Conservation (phyloP, 37 sponge, comb jelly and placozoan species). For the Ephydatia muelleri region DNA sequence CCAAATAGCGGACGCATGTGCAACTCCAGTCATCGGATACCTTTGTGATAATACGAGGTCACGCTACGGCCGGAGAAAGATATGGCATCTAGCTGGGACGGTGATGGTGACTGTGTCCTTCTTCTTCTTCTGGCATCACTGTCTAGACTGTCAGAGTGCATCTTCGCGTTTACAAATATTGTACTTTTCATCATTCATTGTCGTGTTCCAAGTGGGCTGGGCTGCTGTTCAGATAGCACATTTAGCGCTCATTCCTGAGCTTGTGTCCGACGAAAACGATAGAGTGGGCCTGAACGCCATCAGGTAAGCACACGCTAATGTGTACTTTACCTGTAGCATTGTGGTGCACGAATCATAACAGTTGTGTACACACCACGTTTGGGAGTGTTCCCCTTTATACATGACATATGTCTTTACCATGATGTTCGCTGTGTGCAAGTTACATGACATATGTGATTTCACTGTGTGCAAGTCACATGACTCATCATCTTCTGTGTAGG, state of each 20-base stretch:
- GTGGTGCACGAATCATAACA: too few relatives aligned
- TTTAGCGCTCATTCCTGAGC: constrained; percentile 92
- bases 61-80: constrained; percentile 88
- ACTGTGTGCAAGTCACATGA: too few relatives aligned
- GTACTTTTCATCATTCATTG: constrained; percentile 79
- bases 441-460: too few relatives aligned
- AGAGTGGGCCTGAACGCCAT: constrained; percentile 93
- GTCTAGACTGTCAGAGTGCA: constrained; percentile 62
- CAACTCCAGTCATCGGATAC: constrained; percentile 89
- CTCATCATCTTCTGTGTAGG: too few relatives aligned
- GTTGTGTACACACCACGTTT: too few relatives aligned
- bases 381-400: too few relatives aligned
- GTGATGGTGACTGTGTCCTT: constrained; percentile 76
- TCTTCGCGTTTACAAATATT: constrained; percentile 38
- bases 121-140: constrained; percentile 89
- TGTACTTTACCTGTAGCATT: too few relatives aligned
- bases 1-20: constrained; percentile 87
- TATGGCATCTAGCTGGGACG: constrained; percentile 92
- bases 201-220: constrained; percentile 97
- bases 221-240: constrained; percentile 95
- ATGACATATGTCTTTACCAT: too few relatives aligned
- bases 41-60: constrained; percentile 77
- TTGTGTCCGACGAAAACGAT: constrained; percentile 74
- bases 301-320: too few relatives aligned
- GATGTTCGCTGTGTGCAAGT: too few relatives aligned